These are phyloP conservation scores for Drosophila trapezifrons DNA, from an alignment of 1,140 invertebrate genomes.

Conservation along the genomic window DNA sequence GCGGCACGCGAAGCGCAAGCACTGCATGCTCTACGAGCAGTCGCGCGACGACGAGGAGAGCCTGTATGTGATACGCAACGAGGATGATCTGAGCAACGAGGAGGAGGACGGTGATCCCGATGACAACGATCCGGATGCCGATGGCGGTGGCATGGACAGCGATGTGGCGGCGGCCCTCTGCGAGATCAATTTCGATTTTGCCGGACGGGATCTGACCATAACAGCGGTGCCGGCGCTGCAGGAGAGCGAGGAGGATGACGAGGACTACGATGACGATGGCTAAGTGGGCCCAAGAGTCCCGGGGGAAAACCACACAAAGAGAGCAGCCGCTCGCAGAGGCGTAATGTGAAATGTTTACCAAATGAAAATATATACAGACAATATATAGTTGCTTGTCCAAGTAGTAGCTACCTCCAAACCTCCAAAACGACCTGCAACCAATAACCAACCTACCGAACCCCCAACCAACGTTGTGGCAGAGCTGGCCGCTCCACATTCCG, in stretches of 20 bases:
- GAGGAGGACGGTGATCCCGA: conserved; percentile 55
- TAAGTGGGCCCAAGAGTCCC: conserved; percentile 33
- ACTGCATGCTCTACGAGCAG: conserved; percentile 74
- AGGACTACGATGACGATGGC: conserved; percentile 80
- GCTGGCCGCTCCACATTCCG: conserved; percentile 68
- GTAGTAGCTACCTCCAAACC: conserved; percentile 57
- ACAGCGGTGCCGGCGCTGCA: conserved; percentile 75
- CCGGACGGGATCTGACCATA: conserved; percentile 74
- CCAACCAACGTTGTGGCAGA: conserved; percentile 55
- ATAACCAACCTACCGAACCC: conserved; percentile 30
- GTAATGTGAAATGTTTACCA: conserved; percentile 80
- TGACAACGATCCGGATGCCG: conserved; percentile 36
- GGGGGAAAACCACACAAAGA: conserved; percentile 24
- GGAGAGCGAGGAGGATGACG: conserved; percentile 80
- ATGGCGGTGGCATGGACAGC: conserved; percentile 53
- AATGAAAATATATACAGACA: conserved; percentile 77
- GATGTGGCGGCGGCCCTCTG: conserved; percentile 65
- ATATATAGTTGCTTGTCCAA: conserved; percentile 57
- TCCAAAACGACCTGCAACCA: conserved; percentile 33
- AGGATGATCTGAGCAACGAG: conserved; percentile 75
- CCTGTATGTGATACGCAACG: conserved; percentile 79
- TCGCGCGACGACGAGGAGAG: conserved; percentile 70
- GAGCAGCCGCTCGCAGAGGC: conserved; percentile 57
- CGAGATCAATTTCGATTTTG: conserved; percentile 75
- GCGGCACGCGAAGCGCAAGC: conserved; percentile 77